Base-by-base conservation (phyloP, 2,797 vertebrate genomes). In the Mormyrus hasselquistii region DNA sequence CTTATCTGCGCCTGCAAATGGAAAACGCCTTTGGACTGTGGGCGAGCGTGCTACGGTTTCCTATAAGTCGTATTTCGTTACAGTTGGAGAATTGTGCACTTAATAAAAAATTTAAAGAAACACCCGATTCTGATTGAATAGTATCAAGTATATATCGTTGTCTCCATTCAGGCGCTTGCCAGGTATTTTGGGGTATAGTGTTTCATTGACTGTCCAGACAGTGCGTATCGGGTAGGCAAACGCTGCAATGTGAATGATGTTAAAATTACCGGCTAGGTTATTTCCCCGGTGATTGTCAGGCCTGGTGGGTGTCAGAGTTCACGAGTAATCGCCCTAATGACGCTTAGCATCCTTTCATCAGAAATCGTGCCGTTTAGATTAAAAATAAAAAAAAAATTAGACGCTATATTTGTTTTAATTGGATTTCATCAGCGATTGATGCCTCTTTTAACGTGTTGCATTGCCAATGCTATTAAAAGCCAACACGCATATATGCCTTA, bases 101-200 rank as follows among this genome's bases (percentile, higher is more conserved):
- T 82, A 82, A 82, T 44, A 82, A 82, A 82, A 47, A n/a, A 76
- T 76, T 76, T 38, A 76, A 76, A 82, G 76, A 44, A 82, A 47
- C 76, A n/a, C 41, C 41, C 44, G 38, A 47, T 44, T 82, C 76
- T 82, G 76, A 82, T 44, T 44, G 76, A 82, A 82, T 82, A 22
- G 41, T 82, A 82, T 47, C 41, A 82, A 38, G 69, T 76, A 76
- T 38, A 76, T 76, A 76, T 76, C 69, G 69, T 76, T 41, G 69
- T 76, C 69, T 76, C 34, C 69, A 76, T 76, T 76, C 69, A 76
- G 69, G 34, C 14, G 69, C 69, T 76, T 76, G 69, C 69, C 34
- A 76, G 12, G 14, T 76, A 41, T 76, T 76, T 76, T 41, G 69
- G 34, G 69, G 34, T 76, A 76, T 76, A 76, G 69, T 41, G 69